Percentiles rank a stretch among this genome's conserved stretches.
Evolutionary conservation across 64 coral and sea anemone genomes (phyloP).

Genomic region (Acropora yongei): DNA sequence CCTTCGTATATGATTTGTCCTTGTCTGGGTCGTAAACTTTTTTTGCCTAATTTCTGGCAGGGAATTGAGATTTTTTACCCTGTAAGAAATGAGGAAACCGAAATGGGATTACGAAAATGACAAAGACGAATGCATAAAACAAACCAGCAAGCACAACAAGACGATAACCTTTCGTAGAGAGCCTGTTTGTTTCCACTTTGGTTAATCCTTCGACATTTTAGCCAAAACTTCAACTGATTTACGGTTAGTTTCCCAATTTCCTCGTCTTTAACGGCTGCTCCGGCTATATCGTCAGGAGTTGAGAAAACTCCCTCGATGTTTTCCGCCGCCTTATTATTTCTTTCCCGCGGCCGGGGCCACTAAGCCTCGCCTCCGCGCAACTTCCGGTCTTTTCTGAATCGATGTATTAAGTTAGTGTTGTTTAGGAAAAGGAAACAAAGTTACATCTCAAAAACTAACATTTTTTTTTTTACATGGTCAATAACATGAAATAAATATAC

Average conservation of each 20-base stretch:
- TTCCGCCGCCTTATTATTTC: too few species aligned
- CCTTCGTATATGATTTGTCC: not conserved
- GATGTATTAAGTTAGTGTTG: too few species aligned
- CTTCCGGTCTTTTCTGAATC: constrained; percentile 41
- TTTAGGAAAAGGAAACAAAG: too few species aligned
- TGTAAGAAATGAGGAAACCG: not conserved
- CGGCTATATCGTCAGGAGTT: constrained; percentile 56
- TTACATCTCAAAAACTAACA: too few species aligned
- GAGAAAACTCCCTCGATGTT: constrained; percentile 18
- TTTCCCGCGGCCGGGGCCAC: constrained; percentile 53
- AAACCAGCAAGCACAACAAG: not conserved
- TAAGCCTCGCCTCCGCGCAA: constrained; percentile 54
- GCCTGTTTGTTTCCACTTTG: too few species aligned
- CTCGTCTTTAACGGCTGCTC: constrained; percentile 29
- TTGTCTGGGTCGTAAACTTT: constrained; percentile 43
- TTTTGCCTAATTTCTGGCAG: constrained; percentile 40
- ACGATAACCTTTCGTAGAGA: too few species aligned
- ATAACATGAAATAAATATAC: too few species aligned
- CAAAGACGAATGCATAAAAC: not conserved
- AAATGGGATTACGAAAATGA: not conserved
- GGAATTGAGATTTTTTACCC: constrained; percentile 2
- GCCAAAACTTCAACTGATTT: constrained; percentile 68
- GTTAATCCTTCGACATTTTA: constrained; percentile 69
- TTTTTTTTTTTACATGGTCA: too few species aligned
- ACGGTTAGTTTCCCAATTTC: constrained; percentile 52